Evolutionary conservation across 2,888 invertebrate species (phyloP), one percentile per base, ranked within the genome.

Genomic region (Ypsolopha scabrella): DNA sequence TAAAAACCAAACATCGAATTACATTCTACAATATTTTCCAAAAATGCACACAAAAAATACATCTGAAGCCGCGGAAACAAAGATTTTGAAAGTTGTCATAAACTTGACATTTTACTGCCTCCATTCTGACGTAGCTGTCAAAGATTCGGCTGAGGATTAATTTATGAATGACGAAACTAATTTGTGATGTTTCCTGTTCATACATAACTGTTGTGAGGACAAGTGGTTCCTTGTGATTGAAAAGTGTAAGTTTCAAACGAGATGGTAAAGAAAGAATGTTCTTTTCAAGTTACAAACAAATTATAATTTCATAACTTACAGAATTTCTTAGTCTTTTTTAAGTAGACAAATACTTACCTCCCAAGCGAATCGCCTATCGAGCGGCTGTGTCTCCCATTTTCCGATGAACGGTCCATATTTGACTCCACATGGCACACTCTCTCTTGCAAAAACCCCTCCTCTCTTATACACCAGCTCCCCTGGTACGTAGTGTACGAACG

Each of bases 331-430:
- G 37, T 37, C 6, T 37, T 6, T 37, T 6, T 38, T 10, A 38
- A 2, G n/a, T 38, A 53, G 48, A 52, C 49, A 47, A 51, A 58
- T 50, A 70, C 94, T 92, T 77, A 95, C 95, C 93, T 95, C 94
- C 94, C 94, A 94, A 51, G 94, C 94, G 70, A 91, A 92, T 66
- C 88, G 87, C 47, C 88, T 82, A 54, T 93, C 91, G 63, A 90
- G 85, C 36, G 94, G 92, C 64, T 91, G 89, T 53, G 88, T 88
- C 60, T 91, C 91, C 91, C 93, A 91, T 70, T 92, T 93, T 34
- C 94, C 93, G 59, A 91, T 86, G 68, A 93, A 95, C 36, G 95
- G 95, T 10, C 95, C 95, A 72, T 93, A 95, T 60, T 91, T 90
- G 7, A 90, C 90, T 11, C 94, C 94, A 59, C 89, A 88, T 10